These are phyloP conservation scores for Trypoxylon attenuatum DNA, from an alignment of 2,888 invertebrate genomes.

Conservation along the genomic window DNA sequence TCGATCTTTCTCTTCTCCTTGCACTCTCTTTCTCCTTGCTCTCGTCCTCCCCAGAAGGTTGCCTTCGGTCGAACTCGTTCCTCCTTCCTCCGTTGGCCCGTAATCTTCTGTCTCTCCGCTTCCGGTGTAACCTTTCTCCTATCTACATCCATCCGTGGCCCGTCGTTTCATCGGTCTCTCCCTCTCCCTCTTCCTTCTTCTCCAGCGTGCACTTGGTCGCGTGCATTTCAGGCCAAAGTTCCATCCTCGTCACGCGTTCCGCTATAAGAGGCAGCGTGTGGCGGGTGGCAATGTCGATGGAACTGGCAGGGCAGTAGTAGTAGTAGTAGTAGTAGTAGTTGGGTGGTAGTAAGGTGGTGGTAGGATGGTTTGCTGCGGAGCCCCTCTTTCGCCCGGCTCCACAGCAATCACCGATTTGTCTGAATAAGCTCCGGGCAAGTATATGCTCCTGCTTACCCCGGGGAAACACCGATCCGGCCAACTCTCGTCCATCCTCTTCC, in stretches of 20 bases:
- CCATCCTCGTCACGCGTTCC: slow-evolving; percentile 38
- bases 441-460: slow-evolving; percentile 69
- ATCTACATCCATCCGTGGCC: neutral
- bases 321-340: slow-evolving; percentile 7
- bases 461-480: slow-evolving; percentile 66
- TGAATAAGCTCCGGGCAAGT: slow-evolving; percentile 73
- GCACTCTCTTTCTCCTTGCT: slow-evolving; percentile 19
- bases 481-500: slow-evolving; percentile 39
- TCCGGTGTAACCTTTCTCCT: slow-evolving; percentile 19
- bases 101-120: too few species aligned
- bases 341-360: too few species aligned
- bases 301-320: neutral
- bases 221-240: slow-evolving; percentile 35
- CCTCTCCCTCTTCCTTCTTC: slow-evolving; percentile 39
- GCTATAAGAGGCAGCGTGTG: too few species aligned
- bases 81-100: slow-evolving; percentile 13
- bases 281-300: too few species aligned
- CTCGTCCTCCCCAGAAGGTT: slow-evolving; percentile 14
- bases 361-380: slow-evolving; percentile 33
- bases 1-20: slow-evolving; percentile 14
- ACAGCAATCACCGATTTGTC: slow-evolving; percentile 74
- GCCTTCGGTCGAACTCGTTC: slow-evolving; percentile 9
- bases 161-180: slow-evolving; percentile 36
- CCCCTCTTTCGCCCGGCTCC: slow-evolving; percentile 69
- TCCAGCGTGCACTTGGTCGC: neutral